Percentiles rank a stretch among this genome's conserved stretches.
phyloP scores from a whole-genome alignment of 2,888 invertebrate genomes.

The Dryocosmus kuriphilus region DNA sequence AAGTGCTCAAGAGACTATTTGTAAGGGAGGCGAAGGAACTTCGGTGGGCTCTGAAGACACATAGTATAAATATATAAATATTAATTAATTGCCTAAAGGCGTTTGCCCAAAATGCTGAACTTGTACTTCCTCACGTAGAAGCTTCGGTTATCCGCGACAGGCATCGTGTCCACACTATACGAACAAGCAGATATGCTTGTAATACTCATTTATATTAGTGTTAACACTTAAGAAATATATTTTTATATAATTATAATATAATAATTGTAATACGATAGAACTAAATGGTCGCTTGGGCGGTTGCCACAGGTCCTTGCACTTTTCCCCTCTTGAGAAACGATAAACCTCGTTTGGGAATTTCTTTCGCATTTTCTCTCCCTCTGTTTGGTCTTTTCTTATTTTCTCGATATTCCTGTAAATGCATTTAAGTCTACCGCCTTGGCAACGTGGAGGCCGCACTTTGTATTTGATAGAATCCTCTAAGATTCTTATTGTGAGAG shows the following conservation, averaged over 20 bases:
- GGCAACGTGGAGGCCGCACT: conserved; percentile 25
- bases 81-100: conserved; percentile 57
- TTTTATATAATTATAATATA: conserved; percentile 77
- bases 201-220: conserved; percentile 78
- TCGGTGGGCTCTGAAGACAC: conserved; percentile 50
- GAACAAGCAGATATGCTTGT: conserved; percentile 71
- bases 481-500: conserved; percentile 11
- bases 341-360: neutral
- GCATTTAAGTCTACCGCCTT: conserved; percentile 23
- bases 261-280: conserved; percentile 67
- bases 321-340: neutral
- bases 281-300: conserved; percentile 66
- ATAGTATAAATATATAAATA: conserved; percentile 48
- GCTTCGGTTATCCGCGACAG: conserved; percentile 77
- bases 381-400: neutral
- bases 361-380: conserved; percentile 5
- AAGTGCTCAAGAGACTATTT: conserved; percentile 34
- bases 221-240: conserved; percentile 78
- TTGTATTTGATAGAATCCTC: conserved; percentile 28
- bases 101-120: conserved; percentile 59
- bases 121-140: conserved; percentile 73
- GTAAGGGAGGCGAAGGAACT: conserved; percentile 45
- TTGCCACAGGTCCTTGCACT: conserved; percentile 64
- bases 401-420: conserved; percentile 23
- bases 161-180: conserved; percentile 74